These are phyloP conservation scores for Drusus annulatus DNA, from an alignment of 1,140 invertebrate species.

Conservation along the genomic window DNA sequence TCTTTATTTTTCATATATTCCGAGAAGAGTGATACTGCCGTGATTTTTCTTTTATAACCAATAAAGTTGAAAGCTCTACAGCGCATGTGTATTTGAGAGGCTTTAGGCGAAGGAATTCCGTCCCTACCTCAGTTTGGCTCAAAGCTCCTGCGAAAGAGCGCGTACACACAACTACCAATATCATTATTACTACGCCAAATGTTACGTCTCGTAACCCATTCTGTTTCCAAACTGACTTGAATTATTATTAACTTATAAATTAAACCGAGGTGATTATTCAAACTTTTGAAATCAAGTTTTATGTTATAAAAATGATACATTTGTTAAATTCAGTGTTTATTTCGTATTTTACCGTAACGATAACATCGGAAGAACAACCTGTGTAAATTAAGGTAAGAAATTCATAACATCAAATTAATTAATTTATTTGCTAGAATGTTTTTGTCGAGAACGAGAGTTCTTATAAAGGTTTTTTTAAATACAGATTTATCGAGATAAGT, in stretches of 20 bases:
- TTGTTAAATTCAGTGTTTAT: not conserved
- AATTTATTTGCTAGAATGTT: no score
- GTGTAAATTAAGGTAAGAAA: constrained; percentile 25
- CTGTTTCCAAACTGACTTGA: no score
- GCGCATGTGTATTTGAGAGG: constrained; percentile 33
- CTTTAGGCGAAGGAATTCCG: not conserved
- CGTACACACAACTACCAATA: not conserved
- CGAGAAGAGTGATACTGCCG: not conserved
- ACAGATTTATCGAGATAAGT: no score
- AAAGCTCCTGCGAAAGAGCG: not conserved
- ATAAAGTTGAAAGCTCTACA: constrained; percentile 38
- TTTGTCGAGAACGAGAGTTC: no score
- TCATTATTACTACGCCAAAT: no score
- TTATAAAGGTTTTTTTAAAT: no score
- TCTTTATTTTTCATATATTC: constrained; percentile 10
- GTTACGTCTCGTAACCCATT: no score
- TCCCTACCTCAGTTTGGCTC: constrained; percentile 2
- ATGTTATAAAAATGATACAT: not conserved
- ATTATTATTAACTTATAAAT: not conserved
- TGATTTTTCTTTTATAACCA: constrained; percentile 38
- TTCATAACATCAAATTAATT: not conserved
- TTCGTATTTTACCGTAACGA: not conserved
- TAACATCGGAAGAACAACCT: not conserved
- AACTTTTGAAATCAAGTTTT: not conserved
- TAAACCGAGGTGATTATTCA: not conserved